Base-by-base conservation (phyloP, 1,140 invertebrate genomes). In the Microplitis demolitor region DNA sequence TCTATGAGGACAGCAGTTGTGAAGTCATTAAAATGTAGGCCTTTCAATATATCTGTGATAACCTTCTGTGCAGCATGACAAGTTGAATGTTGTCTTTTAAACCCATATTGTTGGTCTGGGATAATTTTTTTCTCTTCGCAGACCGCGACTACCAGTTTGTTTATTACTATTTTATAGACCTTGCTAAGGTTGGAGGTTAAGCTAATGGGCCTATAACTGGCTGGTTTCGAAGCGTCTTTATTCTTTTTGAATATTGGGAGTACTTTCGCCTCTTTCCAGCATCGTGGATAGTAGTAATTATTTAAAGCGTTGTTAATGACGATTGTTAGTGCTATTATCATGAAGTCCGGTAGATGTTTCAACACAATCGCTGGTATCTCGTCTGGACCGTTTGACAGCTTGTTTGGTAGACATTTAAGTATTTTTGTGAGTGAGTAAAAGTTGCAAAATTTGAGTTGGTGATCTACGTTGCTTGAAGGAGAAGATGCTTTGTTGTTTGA, bases 201-300 rank as follows among this genome's bases (percentile, higher is more conserved):
- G 66, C 75, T 78, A 2, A 81, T 80, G 0, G 79, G 77, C 16
- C 78, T 35, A 37, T 78, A 80, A 35, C 69, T 69, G 6, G 24
- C 13, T 3, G 77, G 71, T 5, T 72, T 13, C 1, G 13, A 8
- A 3, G 63, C 11, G 3, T 60, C 16, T 75, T 78, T 80, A 2
- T 69, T 54, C 50, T 78, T 73, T 67, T 80, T 80, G 0, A 45
- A 60, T 0, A 82, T 67, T 0, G 76, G 70, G 1, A 77, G 53
- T 8, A 80, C 63, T 66, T 77, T 77, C 0, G 75, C 74, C 24
- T 4, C 66, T 76, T 79, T 80, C 76, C 72, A 79, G 5, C 0
- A 9, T 4, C 13, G n/a, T 2, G 79, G 79, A 50, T 75, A 78
- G 9, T 74, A 71, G 11, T 24, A 33, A 11, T 70, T 70, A 14